Conservation (phyloP, 2,113 vertebrate genomes). For the Centropristis striata region DNA sequence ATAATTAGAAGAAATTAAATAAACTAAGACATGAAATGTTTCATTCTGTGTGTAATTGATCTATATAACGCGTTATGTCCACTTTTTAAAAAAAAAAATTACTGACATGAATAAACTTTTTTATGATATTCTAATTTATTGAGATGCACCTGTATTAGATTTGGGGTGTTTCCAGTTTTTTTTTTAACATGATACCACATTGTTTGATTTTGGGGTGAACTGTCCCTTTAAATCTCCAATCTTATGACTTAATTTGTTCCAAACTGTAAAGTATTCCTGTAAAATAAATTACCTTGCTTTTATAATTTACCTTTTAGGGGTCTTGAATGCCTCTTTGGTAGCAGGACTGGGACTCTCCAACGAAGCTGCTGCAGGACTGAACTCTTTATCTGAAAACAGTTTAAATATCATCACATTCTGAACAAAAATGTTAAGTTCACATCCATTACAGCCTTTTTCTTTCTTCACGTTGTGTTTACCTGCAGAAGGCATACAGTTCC, state of each 20-base stretch:
- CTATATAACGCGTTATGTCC: too few species aligned
- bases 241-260: not conserved
- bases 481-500: constrained; percentile 84
- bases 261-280: not conserved
- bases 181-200: too few species aligned
- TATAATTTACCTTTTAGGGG: constrained; percentile 42
- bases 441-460: fast-evolving
- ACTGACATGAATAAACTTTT: too few species aligned
- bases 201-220: too few species aligned
- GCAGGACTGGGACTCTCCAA: not conserved
- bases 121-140: too few species aligned
- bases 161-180: too few species aligned
- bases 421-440: fast-evolving
- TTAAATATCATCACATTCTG: not conserved
- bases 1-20: too few species aligned
- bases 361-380: constrained; percentile 15
- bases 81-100: too few species aligned
- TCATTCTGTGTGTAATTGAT: too few species aligned
- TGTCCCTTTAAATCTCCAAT: too few species aligned
- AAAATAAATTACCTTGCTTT: not conserved
- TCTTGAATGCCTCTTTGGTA: constrained; percentile 8
- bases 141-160: too few species aligned
- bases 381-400: constrained; percentile 16
- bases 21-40: too few species aligned
- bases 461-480: constrained; percentile 73